These are phyloP conservation scores for Andrena bicolor DNA, from an alignment of 2,888 invertebrate species.

Conservation along the genomic window DNA sequence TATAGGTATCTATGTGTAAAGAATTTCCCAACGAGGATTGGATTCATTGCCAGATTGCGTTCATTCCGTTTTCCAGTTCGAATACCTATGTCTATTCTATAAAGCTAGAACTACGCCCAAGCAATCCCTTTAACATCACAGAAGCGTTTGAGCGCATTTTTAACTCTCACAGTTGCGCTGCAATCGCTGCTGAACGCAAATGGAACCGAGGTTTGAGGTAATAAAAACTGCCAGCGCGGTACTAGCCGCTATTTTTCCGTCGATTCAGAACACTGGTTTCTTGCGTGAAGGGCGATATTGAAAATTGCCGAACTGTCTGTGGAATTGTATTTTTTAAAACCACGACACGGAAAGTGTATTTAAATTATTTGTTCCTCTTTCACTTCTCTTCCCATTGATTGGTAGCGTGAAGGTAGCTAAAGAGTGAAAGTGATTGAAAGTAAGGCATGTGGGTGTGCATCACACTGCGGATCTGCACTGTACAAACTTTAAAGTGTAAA, in stretches of 20 bases:
- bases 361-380: neutral
- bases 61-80: neutral
- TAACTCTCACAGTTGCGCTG: slow-evolving; percentile 11
- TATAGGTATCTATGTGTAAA: neutral
- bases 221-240: slow-evolving; percentile 29
- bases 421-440: neutral
- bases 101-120: slow-evolving; percentile 10
- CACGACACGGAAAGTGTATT: neutral
- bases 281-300: slow-evolving; percentile 1
- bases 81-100: neutral
- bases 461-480: too few relatives aligned
- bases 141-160: slow-evolving; percentile 16
- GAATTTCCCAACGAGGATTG: neutral
- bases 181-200: neutral
- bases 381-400: neutral
- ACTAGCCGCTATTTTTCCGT: slow-evolving; percentile 21
- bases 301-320: slow-evolving; percentile 14
- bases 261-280: slow-evolving; percentile 13
- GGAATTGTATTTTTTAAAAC: neutral
- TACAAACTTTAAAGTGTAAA: too few relatives aligned
- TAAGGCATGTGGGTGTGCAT: neutral
- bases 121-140: slow-evolving; percentile 67
- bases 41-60: neutral
- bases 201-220: slow-evolving; percentile 6
- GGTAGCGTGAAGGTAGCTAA: neutral